Evolutionary conservation across 2,888 invertebrate genomes (phyloP), one percentile per base, ranked within the genome.

Genomic region (Abrostola tripartita): DNA sequence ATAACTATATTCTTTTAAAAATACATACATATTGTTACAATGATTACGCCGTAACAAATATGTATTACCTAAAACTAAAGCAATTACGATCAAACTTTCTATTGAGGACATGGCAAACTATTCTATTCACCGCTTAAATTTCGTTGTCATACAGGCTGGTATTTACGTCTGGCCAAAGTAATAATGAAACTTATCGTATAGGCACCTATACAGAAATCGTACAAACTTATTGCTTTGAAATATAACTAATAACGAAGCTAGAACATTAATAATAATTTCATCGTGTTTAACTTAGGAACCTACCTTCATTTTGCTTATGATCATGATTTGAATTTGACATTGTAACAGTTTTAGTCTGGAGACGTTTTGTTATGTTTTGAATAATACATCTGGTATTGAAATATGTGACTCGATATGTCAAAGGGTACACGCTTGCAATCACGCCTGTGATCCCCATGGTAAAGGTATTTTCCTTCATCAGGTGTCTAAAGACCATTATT

Each of bases 241-340:
- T 81, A 78, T 72, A 72, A 76, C 74, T 75, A 73, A 81, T 81
- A 79, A 79, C 64, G 68, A 68, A 76, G 62, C 69, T 72, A 67
- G 64, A 56, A 65, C 70, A 74, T 66, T 71, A 78, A 63, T 70
- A 68, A 60, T 53, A 66, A 79, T 68, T 74, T 66, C 63, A 62
- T 67, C 58, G 42, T 66, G 61, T 72, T 59, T 35, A 63, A 51
- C 38, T 55, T 60, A 52, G n/a, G n/a, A n/a, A n/a, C n/a, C n/a
- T n/a, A 1, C 4, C 5, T 35, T 60, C 51, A 56, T 58, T 65
- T 37, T 55, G 55, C n/a, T 70, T 61, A 50, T 55, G 37, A 50
- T 56, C 52, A 42, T 14, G 8, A 55, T 61, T 55, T 47, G 0
- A 49, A 64, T 52, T 49, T 35, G 50, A 24, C 4, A 24, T 4